Evolutionary conservation across 1,140 invertebrate species (phyloP), one percentile per base, ranked within the genome.

Genomic region (Pseudomyrmex flavicornis): DNA sequence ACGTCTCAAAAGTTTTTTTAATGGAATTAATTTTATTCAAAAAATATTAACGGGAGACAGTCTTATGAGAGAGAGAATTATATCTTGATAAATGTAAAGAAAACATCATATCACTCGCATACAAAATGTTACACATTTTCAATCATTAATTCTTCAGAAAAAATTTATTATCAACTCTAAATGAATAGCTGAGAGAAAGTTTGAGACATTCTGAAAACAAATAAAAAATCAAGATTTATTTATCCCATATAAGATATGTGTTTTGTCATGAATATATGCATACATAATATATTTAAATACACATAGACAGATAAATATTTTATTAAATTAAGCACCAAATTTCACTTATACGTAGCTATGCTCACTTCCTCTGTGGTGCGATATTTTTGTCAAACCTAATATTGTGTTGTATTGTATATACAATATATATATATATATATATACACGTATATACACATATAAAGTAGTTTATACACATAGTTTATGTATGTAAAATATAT

Each of bases 221-320:
- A 52, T 2, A n/a, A 15, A 84, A 10, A 17, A 44, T 56, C 35
- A 35, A 76, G 54, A 69, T 12, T 52, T 54, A 69, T 12, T 52
- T 54, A 58, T 9, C n/a, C 48, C 17, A 9, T 35, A 54, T 54
- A 54, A 15, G 56, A 79, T 56, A 79, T 59, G 58, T 10, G 58
- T 35, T 73, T 54, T 65, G 13, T 52, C 13, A 12, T 52, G 13
- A 35, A 9, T 17, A 12, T 62, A 44, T 65, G 26, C 20, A 35
- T 26, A 50, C 56, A 26, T 58, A 9, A 22, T 83, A 70, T 59
- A 80, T 80, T 15, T 80, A 62, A 73, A 88, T 88, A 20, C 65
- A 86, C 50, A 85, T 50, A 35, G 17, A 85, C 44, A 35, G 17
- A 66, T 61, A 87, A 86, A 63, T 50, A 61, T 74, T 17, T 17